Conservation (phyloP, 2,888 invertebrate genomes). For the Corbicula japonica region DNA sequence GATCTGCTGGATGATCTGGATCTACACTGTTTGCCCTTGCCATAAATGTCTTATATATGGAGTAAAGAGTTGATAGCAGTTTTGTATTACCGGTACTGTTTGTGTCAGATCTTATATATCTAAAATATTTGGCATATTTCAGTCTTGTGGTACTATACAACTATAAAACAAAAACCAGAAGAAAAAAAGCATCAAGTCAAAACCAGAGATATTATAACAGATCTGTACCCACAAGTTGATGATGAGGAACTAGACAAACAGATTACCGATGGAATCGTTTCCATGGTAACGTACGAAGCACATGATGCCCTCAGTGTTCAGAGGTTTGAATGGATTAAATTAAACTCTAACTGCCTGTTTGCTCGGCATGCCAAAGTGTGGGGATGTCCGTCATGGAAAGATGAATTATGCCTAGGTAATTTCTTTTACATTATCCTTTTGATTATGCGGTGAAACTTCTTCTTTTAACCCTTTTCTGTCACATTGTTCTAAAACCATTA, state of each 20-base stretch:
- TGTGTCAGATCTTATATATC: neutral
- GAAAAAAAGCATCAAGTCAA: conserved; percentile 33
- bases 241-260: conserved; percentile 58
- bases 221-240: conserved; percentile 59
- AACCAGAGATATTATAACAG: conserved; percentile 68
- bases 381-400: conserved; percentile 76
- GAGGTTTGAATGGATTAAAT: conserved; percentile 75
- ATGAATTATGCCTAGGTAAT: conserved; percentile 73
- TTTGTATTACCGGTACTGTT: neutral
- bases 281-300: conserved; percentile 73
- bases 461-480: neutral
- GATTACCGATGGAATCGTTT: conserved; percentile 58
- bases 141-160: neutral
- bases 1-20: no score
- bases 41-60: neutral
- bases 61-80: neutral
- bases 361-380: conserved; percentile 79
- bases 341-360: conserved; percentile 79
- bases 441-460: neutral
- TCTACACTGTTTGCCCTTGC: neutral
- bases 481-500: no score
- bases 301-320: conserved; percentile 61
- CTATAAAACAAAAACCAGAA: neutral
- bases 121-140: neutral
- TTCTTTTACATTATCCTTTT: neutral